Evolutionary conservation across 2,888 invertebrate species (phyloP), one percentile per base, ranked within the genome.

Genomic region (Drosophila algonquin): DNA sequence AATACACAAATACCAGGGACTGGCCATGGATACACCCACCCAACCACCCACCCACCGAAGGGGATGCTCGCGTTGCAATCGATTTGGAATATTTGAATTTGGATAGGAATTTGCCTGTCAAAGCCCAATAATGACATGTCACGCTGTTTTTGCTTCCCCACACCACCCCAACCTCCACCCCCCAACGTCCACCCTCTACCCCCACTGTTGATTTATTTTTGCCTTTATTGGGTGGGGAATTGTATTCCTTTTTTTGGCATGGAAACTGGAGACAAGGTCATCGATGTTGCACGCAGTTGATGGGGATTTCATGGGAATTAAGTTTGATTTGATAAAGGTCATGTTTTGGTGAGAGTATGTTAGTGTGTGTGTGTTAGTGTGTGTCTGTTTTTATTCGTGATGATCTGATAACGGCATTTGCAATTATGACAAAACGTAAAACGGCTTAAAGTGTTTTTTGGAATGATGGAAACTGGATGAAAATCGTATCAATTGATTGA

Each of bases 61-160:
- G 21, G 21, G 21, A 27, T 27, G 53, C 53, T 21, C 21, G 12
- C 16, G 32, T 14, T 59, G 69, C 75, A 81, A 87, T 89, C 89
- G 86, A 87, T 89, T 85, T 64, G 51, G 74, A 73, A 76, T 76
- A 78, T 70, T 74, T 48, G 61, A 72, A 75, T 83, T 76, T 77
- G 21, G 21, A 21, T 35, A 71, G 24, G 61, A 72, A 77, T 83
- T 76, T 75, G 72, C 63, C 76, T 87, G 88, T 89, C 85, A 86
- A 80, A 89, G 88, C 83, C 87, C 75, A 75, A 86, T 87, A 87
- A 86, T 86, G 83, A 82, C 86, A 82, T 77, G 76, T 69, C 63
- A 59, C 69, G 47, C 69, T 74, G 67, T 57, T 58, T 40, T 72
- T 67, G 21, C 46, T 30, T 18, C 68, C 30, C 21, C 12, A 10